These are phyloP conservation scores for Himalopsyche phryganea DNA, from an alignment of 1,140 invertebrate genomes.

Conservation along the genomic window DNA sequence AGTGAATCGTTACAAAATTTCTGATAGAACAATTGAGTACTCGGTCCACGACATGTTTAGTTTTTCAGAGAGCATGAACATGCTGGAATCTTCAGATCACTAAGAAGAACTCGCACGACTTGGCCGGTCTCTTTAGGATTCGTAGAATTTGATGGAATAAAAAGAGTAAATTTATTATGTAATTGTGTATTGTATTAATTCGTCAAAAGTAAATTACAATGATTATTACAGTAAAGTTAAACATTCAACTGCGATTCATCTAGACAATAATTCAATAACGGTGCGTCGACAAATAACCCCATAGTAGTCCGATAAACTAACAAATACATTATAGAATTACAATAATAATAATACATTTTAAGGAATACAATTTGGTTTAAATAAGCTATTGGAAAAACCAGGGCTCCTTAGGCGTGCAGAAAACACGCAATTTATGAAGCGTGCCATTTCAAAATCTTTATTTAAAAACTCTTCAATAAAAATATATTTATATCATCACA, in stretches of 20 bases:
- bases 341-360: conserved; percentile 6
- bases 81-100: too few relatives aligned
- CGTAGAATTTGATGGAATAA: neutral
- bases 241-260: conserved; percentile 1
- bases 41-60: too few relatives aligned
- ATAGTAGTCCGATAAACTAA: neutral
- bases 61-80: too few relatives aligned
- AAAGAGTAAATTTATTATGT: neutral
- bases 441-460: neutral
- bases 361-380: neutral
- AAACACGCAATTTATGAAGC: neutral
- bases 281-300: neutral
- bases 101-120: too few relatives aligned
- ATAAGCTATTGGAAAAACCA: too few relatives aligned
- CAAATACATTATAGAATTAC: neutral
- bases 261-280: conserved; percentile 1
- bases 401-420: too few relatives aligned
- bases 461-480: neutral
- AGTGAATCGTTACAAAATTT: too few relatives aligned
- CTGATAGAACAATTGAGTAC: too few relatives aligned
- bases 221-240: conserved; percentile 1
- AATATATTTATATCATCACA: neutral
- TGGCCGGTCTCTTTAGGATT: too few relatives aligned
- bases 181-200: conserved; percentile 5
- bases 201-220: conserved; percentile 3